phyloP scores from a whole-genome alignment of 2,888 invertebrate species.

The Athetis lepigone region DNA sequence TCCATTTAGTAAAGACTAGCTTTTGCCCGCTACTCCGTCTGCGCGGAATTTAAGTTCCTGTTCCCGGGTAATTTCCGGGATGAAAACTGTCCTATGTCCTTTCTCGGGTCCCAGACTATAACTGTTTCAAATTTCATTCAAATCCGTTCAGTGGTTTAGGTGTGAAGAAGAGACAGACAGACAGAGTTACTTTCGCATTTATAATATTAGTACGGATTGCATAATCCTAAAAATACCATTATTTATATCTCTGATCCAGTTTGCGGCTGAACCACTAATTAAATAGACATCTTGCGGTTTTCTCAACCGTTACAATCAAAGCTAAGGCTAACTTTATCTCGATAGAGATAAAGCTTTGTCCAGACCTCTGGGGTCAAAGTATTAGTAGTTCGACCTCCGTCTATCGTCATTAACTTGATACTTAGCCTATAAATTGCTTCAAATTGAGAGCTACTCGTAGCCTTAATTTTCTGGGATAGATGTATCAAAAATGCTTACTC shows the following conservation, averaged over 20 bases:
- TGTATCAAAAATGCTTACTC: conserved; percentile 2
- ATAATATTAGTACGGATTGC: too few species aligned
- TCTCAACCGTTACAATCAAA: conserved; percentile 29
- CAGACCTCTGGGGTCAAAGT: conserved; percentile 48
- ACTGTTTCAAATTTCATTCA: too few species aligned
- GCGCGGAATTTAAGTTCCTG: too few species aligned
- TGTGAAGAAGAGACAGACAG: too few species aligned
- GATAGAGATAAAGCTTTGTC: conserved; percentile 59
- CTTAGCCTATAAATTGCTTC: conserved; percentile 26
- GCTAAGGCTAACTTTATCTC: conserved; percentile 64
- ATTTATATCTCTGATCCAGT: conserved; percentile 32
- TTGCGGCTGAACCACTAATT: conserved; percentile 36
- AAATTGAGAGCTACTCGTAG: conserved; percentile 18
- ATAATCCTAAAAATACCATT: conserved; percentile 8
- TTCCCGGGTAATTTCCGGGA: too few species aligned
- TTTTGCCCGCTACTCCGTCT: too few species aligned
- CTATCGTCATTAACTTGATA: conserved; percentile 43
- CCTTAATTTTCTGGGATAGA: conserved; percentile 19
- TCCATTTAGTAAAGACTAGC: too few species aligned
- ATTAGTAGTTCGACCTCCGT: conserved; percentile 51
- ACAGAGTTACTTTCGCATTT: too few species aligned
- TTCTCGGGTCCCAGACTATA: too few species aligned
- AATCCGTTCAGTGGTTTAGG: too few species aligned
- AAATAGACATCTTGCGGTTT: conserved; percentile 54
- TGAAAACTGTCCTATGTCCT: too few species aligned